Evolutionary conservation across 2,888 invertebrate species (phyloP).

Genomic region (Anagyrus pseudococci): DNA sequence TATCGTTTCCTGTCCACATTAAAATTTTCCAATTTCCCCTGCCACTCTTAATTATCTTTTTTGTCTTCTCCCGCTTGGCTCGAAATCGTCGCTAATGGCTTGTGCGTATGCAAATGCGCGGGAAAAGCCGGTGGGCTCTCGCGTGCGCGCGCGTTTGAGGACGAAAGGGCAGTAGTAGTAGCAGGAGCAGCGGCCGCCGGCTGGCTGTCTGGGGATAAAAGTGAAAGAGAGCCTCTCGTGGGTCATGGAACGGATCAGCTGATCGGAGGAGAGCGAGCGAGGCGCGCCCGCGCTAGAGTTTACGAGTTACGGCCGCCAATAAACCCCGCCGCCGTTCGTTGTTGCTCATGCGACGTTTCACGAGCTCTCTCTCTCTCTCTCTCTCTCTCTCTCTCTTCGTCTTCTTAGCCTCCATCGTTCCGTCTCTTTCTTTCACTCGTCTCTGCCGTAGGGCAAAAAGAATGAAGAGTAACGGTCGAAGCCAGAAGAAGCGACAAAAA

Average conservation of each 20-base stretch:
- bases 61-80: no score
- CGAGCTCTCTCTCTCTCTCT: conserved; percentile 45
- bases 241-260: conserved; percentile 62
- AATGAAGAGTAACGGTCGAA: conserved; percentile 38
- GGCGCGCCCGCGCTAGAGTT: conserved; percentile 61
- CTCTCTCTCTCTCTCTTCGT: conserved; percentile 19
- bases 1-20: no score
- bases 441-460: background rate
- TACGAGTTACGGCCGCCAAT: conserved; percentile 63
- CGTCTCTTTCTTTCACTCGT: conserved; percentile 1
- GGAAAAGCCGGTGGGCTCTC: no score
- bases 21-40: no score
- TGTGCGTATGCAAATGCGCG: no score
- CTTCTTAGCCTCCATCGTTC: no score
- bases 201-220: no score
- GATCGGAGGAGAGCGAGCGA: conserved; percentile 62
- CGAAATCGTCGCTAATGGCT: no score
- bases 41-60: no score
- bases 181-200: no score
- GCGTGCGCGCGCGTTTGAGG: no score
- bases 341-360: conserved; percentile 57
- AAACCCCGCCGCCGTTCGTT: conserved; percentile 58
- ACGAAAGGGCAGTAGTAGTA: no score
- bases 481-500: conserved; percentile 18
- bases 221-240: conserved; percentile 39